A percentile compares a stretch with the other conserved stretches of the same genome.
Evolutionary conservation across 2,797 vertebrate genomes (phyloP).

Genomic region (Pangasius mekongensis): DNA sequence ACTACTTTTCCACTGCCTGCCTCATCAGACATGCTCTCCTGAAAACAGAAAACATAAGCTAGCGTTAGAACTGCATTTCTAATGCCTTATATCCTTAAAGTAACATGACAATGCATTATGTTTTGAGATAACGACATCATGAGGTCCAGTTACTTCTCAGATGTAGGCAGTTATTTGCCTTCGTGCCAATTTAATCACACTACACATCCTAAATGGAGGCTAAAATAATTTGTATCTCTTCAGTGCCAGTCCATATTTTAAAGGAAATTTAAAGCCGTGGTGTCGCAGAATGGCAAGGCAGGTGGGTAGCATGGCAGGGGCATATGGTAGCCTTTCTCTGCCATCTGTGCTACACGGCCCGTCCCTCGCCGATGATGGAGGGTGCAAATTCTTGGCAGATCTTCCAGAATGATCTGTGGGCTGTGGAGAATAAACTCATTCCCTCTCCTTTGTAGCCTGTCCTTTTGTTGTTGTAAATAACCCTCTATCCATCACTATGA

Average conservation of each 20-base stretch:
- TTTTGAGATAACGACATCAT: too few relatives aligned
- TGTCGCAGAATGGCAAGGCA: conserved; percentile 41
- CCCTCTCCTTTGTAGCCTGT: conserved; percentile 57
- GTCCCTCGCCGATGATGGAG: conserved; percentile 55
- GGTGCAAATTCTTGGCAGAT: conserved; percentile 57
- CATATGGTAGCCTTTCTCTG: conserved; percentile 48
- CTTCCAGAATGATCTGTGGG: conserved; percentile 53
- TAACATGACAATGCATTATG: background rate
- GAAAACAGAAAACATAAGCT: background rate
- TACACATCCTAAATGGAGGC: background rate
- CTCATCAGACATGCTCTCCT: background rate
- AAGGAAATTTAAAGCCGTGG: conserved; percentile 49
- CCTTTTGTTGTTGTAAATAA: conserved; percentile 63
- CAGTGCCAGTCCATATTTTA: conserved; percentile 28
- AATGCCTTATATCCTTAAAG: too few relatives aligned
- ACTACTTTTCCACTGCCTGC: background rate
- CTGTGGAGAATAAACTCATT: conserved; percentile 53
- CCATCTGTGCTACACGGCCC: conserved; percentile 48
- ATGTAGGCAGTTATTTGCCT: background rate
- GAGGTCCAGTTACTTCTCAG: background rate
- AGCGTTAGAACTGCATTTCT: background rate
- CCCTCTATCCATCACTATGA: conserved; percentile 63
- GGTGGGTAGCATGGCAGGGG: conserved; percentile 51
- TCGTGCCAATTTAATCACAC: background rate
- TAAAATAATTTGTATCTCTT: background rate